Percentiles rank a stretch among this genome's conserved stretches.
phyloP scores from a whole-genome alignment of 2,797 vertebrate genomes.

The Cyclura pinguis region DNA sequence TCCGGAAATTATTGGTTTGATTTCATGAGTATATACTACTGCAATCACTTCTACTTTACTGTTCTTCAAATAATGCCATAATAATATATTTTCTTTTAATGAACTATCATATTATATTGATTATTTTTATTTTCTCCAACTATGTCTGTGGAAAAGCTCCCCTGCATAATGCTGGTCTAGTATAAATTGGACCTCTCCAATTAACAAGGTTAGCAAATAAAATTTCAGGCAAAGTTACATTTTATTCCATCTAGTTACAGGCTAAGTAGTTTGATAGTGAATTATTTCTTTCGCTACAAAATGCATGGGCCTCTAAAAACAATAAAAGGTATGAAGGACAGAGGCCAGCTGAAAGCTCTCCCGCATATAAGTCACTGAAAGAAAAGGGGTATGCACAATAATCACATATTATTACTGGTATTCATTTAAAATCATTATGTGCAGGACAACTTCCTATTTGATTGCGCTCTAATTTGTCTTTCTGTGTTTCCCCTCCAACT shows the following conservation, averaged over 20 bases:
- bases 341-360: neutral
- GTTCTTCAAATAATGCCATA: slow-evolving; percentile 31
- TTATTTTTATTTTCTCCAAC: slow-evolving; percentile 42
- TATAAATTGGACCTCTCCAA: accelerated
- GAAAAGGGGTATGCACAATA: neutral
- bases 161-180: neutral
- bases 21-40: slow-evolving; percentile 66
- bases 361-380: neutral
- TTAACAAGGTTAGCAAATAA: slow-evolving; percentile 17
- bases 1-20: slow-evolving; percentile 58
- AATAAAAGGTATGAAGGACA: neutral
- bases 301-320: neutral
- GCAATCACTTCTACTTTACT: slow-evolving; percentile 61
- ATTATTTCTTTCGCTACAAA: neutral
- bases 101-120: slow-evolving; percentile 50
- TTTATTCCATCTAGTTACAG: neutral
- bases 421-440: neutral
- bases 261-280: neutral
- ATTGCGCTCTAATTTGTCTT: neutral
- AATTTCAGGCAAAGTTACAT: neutral
- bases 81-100: slow-evolving; percentile 50
- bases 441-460: neutral
- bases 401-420: neutral
- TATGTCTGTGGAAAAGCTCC: slow-evolving; percentile 18
- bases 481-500: neutral